Percentiles rank a stretch among this genome's conserved stretches.
phyloP scores from a whole-genome alignment of 2,113 vertebrate genomes.

The Ptyas mucosa region DNA sequence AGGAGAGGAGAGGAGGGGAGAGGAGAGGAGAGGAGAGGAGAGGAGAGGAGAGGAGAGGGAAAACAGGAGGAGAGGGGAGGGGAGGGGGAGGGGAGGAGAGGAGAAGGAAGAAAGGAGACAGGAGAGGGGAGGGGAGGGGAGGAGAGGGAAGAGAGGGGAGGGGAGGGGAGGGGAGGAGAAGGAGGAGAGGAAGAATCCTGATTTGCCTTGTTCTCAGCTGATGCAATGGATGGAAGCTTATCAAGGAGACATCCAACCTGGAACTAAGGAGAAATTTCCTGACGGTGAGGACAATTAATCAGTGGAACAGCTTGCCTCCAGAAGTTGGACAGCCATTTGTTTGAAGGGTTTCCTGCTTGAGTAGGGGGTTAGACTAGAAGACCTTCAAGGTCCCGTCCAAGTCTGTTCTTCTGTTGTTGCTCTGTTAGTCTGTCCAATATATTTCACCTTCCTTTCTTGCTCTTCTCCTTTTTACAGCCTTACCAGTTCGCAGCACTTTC shows the following conservation, averaged over 20 bases:
- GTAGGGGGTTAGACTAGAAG: no score
- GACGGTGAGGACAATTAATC: neutral
- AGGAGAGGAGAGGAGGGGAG: no score
- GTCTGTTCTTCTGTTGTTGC: neutral
- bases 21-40: no score
- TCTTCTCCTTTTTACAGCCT: neutral
- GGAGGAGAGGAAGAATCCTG: neutral
- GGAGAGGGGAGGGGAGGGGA: no score
- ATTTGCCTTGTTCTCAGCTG: neutral
- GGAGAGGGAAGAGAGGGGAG: no score
- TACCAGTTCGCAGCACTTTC: slow-evolving; percentile 14
- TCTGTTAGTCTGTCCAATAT: neutral
- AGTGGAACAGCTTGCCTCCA: neutral
- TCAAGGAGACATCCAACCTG: neutral
- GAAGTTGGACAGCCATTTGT: neutral
- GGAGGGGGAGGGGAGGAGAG: no score
- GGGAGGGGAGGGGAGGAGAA: no score
- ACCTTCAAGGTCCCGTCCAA: neutral
- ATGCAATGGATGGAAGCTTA: neutral
- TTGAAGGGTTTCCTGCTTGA: no score
- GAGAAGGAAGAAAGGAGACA: no score
- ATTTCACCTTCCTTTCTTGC: neutral
- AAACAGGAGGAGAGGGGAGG: no score
- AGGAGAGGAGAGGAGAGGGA: no score
- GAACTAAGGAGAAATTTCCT: neutral